Base-by-base conservation (phyloP, 2,888 invertebrate genomes). In the Scaptomyza caliginosa region DNA sequence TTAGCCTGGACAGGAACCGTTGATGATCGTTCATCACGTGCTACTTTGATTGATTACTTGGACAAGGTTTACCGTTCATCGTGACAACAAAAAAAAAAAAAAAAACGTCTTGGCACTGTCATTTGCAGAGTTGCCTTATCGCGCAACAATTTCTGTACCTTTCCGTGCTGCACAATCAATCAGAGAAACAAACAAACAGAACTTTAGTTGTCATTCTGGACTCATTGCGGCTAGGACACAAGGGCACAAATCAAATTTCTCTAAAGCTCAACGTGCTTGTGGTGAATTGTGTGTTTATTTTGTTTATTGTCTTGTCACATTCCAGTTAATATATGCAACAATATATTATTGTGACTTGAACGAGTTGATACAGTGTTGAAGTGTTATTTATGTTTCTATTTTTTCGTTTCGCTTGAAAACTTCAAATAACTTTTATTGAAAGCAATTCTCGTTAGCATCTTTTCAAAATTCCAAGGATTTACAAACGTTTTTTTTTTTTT, bases 41-140 rank as follows among this genome's bases (percentile, higher is more conserved):
- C 38, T 69, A 24, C 34, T 51, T 64, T 69, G 71, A 72, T 72
- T 72, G 71, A 72, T 72, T 58, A 39, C 73, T 38, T 43, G 48
- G 36, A 32, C 63, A 63, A 70, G 65, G 70, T 65, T 55, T 55
- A 13, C 16, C 13, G 59, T 13, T 11, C 39, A 28, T 16, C 17
- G 17, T 30, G 62, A 43, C 56, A 42, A n/a, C n/a, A n/a, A n/a
- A n/a, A n/a, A n/a, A n/a, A n/a, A n/a, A n/a, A n/a, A n/a, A n/a
- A n/a, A n/a, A 19, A 34, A 34, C 16, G 48, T 24, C 7, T 60
- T 26, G 11, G 24, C 16, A 13, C 2, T n/a, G 32, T 16, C 32
- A 13, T 13, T 32, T 7, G 6, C 2, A 6, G 7, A 30, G 32
- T n/a, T 34, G 4, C 19, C 45, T 64, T 54, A 63, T 45, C 34